These are phyloP conservation scores for Folsomia candida DNA, from an alignment of 2,888 invertebrate species.

Conservation along the genomic window DNA sequence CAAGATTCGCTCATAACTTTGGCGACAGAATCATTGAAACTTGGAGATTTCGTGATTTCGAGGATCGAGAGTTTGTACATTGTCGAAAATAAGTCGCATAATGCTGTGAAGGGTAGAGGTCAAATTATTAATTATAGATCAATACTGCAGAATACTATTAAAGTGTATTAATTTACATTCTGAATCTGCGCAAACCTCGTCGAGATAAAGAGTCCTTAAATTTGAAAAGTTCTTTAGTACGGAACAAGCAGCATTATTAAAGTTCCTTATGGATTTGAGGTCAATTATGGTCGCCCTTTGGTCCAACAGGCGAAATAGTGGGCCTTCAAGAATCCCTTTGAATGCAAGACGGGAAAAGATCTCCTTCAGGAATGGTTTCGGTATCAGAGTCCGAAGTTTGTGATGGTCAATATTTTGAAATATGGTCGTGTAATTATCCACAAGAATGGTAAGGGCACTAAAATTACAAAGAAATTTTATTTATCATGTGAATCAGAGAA, in stretches of 20 bases:
- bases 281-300: background rate
- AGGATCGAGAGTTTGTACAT: background rate
- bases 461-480: background rate
- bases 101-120: slow-evolving; percentile 2
- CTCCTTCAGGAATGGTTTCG: slow-evolving; percentile 7
- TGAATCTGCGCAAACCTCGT: background rate
- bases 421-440: background rate
- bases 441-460: slow-evolving; percentile 10
- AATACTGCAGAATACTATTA: background rate
- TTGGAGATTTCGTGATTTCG: slow-evolving; percentile 11
- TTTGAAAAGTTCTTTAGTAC: background rate
- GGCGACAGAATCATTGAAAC: slow-evolving; percentile 14
- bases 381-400: slow-evolving; percentile 4
- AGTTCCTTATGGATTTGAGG: background rate
- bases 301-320: background rate
- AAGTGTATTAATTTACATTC: background rate
- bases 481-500: too few relatives aligned
- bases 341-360: slow-evolving; percentile 11
- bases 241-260: background rate
- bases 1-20: background rate
- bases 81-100: slow-evolving; percentile 1
- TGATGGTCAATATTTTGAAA: background rate
- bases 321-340: slow-evolving; percentile 8
- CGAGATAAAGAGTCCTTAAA: background rate
- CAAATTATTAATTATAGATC: background rate